A percentile compares a stretch with the other conserved stretches of the same genome.
phyloP scores from a whole-genome alignment of 2,888 invertebrate species.

The Dysmachus trigonus region DNA sequence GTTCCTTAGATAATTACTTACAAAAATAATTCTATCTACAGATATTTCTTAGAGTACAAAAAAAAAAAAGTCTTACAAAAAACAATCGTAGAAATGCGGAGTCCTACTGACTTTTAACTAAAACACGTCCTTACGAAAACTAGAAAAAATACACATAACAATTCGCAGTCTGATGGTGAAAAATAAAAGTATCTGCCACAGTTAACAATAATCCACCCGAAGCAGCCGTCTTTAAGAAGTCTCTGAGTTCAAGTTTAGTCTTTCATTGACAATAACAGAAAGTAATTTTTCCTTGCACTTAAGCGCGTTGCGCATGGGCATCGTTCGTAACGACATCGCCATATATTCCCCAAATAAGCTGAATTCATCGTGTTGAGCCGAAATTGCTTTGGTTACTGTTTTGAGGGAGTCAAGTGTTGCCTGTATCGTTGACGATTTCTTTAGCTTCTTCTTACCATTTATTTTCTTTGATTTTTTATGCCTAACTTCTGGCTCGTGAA shows the following conservation, averaged over 20 bases:
- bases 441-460: not conserved
- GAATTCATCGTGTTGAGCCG: conserved; percentile 12
- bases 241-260: not conserved
- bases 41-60: not conserved
- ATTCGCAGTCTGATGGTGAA: not conserved
- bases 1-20: not conserved
- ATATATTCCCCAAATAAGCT: conserved; percentile 23
- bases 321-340: conserved; percentile 23
- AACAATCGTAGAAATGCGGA: not conserved
- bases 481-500: not conserved
- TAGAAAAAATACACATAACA: not conserved
- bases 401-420: conserved; percentile 6
- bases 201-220: not conserved
- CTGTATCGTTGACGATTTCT: not conserved
- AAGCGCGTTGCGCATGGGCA: conserved; percentile 8
- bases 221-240: not conserved
- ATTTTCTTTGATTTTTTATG: not conserved
- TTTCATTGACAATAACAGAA: conserved; percentile 23
- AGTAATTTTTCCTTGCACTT: conserved; percentile 9
- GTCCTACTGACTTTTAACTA: not conserved
- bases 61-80: not conserved
- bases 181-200: not conserved
- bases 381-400: conserved; percentile 22
- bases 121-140: not conserved
- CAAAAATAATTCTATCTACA: not conserved